Percentiles rank a stretch among this genome's conserved stretches.
phyloP scores from a whole-genome alignment of 2,113 vertebrate genomes.

The Platichthys flesus region DNA sequence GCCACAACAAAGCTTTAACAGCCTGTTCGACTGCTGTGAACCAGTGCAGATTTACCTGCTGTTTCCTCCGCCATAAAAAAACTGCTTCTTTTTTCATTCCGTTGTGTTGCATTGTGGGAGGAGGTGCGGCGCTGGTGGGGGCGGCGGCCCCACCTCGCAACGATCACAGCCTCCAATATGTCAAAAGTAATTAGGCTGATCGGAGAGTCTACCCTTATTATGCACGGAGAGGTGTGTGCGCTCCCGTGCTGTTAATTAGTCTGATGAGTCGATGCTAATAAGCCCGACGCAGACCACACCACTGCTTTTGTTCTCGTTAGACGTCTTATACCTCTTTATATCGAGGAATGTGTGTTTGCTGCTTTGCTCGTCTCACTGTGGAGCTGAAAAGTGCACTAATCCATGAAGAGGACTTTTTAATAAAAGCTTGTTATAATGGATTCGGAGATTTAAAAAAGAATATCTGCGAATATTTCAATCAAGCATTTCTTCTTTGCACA shows the following conservation, averaged over 20 bases:
- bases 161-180: constrained; percentile 72
- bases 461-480: too few relatives aligned
- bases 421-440: too few relatives aligned
- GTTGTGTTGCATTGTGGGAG: constrained; percentile 23
- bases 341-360: neutral
- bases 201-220: constrained; percentile 61
- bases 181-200: constrained; percentile 79
- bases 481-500: neutral
- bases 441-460: too few relatives aligned
- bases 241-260: constrained; percentile 71
- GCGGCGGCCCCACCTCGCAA: too few relatives aligned
- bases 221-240: constrained; percentile 64
- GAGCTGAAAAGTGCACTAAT: neutral
- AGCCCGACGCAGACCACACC: constrained; percentile 22
- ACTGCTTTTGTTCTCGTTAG: constrained; percentile 39
- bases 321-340: constrained; percentile 23
- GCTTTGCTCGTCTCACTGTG: neutral
- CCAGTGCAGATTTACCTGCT: constrained; percentile 64
- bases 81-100: constrained; percentile 21
- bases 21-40: constrained; percentile 51
- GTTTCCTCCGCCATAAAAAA: constrained; percentile 56
- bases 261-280: constrained; percentile 68
- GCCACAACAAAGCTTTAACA: constrained; percentile 65
- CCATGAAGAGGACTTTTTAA: neutral
- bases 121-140: constrained; percentile 24